These are phyloP conservation scores for Triplophysa tibetana DNA, from an alignment of 2,113 vertebrate species.

Conservation along the genomic window DNA sequence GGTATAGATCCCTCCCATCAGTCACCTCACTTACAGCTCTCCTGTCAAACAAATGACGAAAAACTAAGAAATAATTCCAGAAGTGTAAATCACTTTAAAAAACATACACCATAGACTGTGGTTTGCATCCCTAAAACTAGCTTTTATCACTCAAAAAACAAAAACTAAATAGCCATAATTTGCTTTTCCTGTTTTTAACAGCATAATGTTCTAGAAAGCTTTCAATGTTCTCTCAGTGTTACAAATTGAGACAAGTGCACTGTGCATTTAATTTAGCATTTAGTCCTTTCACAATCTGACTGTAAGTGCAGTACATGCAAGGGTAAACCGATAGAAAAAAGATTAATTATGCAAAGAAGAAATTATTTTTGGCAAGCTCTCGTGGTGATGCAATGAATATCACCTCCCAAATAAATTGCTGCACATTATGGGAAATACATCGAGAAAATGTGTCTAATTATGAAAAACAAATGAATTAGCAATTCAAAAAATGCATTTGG, in stretches of 20 bases:
- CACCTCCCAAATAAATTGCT: constrained; percentile 4
- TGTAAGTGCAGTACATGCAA: constrained; percentile 35
- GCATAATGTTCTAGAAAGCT: constrained; percentile 15
- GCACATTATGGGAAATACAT: background rate
- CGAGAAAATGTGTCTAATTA: background rate
- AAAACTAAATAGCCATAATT: background rate
- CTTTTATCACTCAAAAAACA: background rate
- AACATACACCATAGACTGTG: no score
- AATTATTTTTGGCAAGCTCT: constrained; percentile 3
- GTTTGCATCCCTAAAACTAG: background rate
- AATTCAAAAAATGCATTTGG: no score
- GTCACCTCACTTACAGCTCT: no score
- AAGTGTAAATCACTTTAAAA: background rate
- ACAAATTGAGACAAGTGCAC: constrained; percentile 16
- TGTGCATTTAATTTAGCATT: constrained; percentile 16
- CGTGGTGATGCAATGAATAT: background rate
- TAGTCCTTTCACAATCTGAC: constrained; percentile 26
- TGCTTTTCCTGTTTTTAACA: background rate
- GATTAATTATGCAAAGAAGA: constrained; percentile 40
- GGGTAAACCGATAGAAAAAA: constrained; percentile 5
- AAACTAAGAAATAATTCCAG: background rate
- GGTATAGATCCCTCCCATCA: no score
- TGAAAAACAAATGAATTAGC: background rate
- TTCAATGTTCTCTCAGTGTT: constrained; percentile 1
- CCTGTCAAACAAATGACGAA: no score